Evolutionary conservation across 2,113 vertebrate genomes (phyloP).

Genomic region (Siniperca knerii): DNA sequence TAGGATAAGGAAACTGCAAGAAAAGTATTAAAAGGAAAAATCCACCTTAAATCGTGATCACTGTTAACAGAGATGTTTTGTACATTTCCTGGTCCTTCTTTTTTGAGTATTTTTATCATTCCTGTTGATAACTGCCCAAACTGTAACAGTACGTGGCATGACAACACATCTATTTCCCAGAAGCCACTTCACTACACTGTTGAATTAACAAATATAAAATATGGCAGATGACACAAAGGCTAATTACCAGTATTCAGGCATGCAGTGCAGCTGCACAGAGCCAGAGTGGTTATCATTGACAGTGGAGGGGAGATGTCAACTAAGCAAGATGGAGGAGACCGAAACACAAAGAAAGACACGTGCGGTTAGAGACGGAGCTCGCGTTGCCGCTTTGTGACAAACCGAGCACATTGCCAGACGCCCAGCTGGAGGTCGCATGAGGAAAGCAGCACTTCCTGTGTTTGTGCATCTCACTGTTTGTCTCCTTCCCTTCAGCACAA

Average conservation of each 20-base stretch:
- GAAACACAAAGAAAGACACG: not conserved
- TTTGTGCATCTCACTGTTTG: conserved; percentile 57
- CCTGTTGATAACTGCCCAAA: not conserved
- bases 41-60: not conserved
- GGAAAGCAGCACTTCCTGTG: conserved; percentile 65
- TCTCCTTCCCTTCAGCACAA: conserved; percentile 34
- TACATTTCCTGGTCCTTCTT: not conserved
- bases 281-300: not conserved
- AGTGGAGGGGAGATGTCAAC: not conserved
- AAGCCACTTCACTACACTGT: conserved; percentile 2
- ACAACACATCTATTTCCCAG: not conserved
- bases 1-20: not conserved
- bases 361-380: conserved; percentile 20
- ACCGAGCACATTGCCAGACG: conserved; percentile 23
- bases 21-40: conserved; percentile 18
- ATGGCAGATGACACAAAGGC: not conserved
- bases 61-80: not conserved
- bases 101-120: not conserved
- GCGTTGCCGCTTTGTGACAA: conserved; percentile 37
- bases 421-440: not conserved
- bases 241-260: not conserved
- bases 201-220: conserved; percentile 18
- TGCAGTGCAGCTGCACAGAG: conserved; percentile 19
- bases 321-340: not conserved
- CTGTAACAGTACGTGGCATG: not conserved